Percentiles rank a stretch among this genome's conserved stretches.
These are phyloP conservation scores for Sciurus carolinensis DNA, from an alignment of 2,797 vertebrate genomes.

Conservation along the genomic window DNA sequence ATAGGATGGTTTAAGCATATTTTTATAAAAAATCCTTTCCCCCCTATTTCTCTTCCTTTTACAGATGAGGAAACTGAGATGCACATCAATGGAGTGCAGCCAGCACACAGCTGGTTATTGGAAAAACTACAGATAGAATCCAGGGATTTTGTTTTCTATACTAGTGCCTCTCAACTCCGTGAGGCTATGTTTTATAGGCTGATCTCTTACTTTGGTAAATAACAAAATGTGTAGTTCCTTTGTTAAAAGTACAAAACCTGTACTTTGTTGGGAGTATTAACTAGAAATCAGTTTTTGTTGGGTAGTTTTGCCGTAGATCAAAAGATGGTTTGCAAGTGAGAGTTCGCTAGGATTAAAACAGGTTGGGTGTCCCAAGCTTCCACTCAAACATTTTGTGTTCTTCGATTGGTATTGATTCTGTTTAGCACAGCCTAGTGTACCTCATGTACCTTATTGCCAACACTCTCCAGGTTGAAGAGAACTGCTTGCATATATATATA, in stretches of 20 bases:
- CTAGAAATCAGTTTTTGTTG: conserved; percentile 28
- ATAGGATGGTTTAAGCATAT: neutral
- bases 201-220: neutral
- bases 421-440: neutral
- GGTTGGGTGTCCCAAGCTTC: neutral
- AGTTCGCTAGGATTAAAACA: neutral
- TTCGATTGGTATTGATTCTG: neutral
- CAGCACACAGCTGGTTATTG: neutral
- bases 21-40: neutral
- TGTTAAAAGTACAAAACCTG: neutral
- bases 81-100: neutral
- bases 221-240: neutral
- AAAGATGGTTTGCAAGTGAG: neutral
- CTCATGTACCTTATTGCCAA: neutral
- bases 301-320: neutral
- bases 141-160: neutral
- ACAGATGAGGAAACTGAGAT: neutral
- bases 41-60: neutral
- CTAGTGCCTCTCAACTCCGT: neutral
- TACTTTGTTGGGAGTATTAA: conserved; percentile 21
- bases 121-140: neutral
- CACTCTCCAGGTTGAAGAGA: neutral
- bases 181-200: neutral
- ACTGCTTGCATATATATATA: neutral
- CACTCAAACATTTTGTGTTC: neutral